Evolutionary conservation across 2,797 vertebrate genomes (phyloP), one percentile per base, ranked within the genome.

Genomic region (Megalops cyprinoides): DNA sequence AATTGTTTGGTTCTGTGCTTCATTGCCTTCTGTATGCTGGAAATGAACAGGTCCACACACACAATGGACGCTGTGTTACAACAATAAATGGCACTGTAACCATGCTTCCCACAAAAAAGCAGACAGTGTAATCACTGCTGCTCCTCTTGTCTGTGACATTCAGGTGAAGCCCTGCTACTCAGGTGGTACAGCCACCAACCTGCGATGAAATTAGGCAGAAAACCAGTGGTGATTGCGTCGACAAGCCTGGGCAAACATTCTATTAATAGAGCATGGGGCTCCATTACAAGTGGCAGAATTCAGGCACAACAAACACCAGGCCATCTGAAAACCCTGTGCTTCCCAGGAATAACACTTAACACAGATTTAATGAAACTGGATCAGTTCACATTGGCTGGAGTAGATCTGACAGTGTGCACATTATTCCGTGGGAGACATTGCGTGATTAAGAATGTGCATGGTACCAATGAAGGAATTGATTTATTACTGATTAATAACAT

Each of bases 191-290:
- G 23, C 74, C 51, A 23, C 48, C 44, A 44, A 34, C 3, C 28
- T 31, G n/a, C n/a, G 23, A 44, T 74, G 42, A 44, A 20, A 44
- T 74, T 25, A 20, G 55, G 51, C 1, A 44, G 20, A 58, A 20
- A 42, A 44, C 53, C 39, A 42, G 46, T 39, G 34, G 60, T 56
- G 39, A n/a, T 15, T 14, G 9, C 20, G 39, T 58, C 37, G 10
- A 20, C 76, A 77, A 62, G 76, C 37, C 55, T 49, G 77, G 76
- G 12, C 76, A 76, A 3, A 53, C 55, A 77, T n/a, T 4, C 76
- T 77, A 77, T 77, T 77, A 39, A 28, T 76, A 76, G 74, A 53
- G 37, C n/a, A 20, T 39, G 34, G 74, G 23, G 28, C 37, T 62
- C 39, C 37, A 56, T 42, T 42, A 56, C 53, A 58, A 18, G 53